Conservation (phyloP, 2,113 vertebrate species). For the Laterallus jamaicensis region DNA sequence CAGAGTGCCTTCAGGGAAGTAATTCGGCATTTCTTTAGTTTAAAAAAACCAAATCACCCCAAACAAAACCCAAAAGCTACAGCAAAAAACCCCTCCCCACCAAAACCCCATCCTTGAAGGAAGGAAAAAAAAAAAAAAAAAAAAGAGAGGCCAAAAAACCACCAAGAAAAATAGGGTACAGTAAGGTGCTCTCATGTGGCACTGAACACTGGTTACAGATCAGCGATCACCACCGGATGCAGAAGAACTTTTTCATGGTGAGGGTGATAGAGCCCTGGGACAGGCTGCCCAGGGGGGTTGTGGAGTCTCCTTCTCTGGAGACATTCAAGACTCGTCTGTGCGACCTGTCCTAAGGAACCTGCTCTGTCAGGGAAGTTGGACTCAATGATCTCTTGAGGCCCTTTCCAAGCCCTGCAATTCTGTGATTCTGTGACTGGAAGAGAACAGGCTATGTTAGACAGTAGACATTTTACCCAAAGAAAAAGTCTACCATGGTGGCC, state of each 20-base stretch:
- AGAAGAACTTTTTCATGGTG: no score
- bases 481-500: background rate
- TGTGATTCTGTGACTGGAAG: background rate
- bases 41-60: background rate
- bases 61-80: no score
- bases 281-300: no score
- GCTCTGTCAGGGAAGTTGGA: no score
- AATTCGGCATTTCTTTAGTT: background rate
- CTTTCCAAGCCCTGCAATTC: no score
- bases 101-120: background rate
- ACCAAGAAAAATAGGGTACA: background rate
- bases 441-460: background rate
- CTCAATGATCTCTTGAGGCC: no score
- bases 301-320: no score
- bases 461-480: rapidly evolving
- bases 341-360: no score
- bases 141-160: background rate
- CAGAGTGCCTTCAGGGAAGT: background rate
- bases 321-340: no score
- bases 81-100: background rate
- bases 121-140: no score
- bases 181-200: background rate
- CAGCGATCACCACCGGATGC: background rate
- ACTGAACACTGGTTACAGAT: background rate
- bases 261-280: no score